Evolutionary conservation across 2,888 invertebrate species (phyloP), one percentile per base, ranked within the genome.

Genomic region (Chesias legatella): DNA sequence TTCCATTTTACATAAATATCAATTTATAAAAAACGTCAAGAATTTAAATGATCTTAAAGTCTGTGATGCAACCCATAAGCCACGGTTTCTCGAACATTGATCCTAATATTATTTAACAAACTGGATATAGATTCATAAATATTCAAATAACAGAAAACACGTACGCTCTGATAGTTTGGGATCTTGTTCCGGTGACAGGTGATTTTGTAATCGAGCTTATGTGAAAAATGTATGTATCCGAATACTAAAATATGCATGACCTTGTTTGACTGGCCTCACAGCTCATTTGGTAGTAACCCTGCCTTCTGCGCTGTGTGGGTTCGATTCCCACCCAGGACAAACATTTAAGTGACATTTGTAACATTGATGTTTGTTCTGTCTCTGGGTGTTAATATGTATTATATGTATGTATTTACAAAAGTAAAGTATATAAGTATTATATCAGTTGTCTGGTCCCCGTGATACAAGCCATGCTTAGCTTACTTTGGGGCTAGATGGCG

Each of bases 31-130:
- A 42, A 38, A 24, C 26, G 7, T 28, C 32, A 22, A 17, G 13
- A 17, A 17, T 17, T 3, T 17, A 17, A 17, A 3, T 17, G 2
- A 17, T 3, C 2, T 17, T 17, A 2, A 3, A 17, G n/a, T 17
- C 10, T 23, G 6, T 50, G 43, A 51, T 40, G 48, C 26, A 51
- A 53, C 43, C 10, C 50, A 41, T 45, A 50, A 33, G 49, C 25
- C 30, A 44, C 44, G 40, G 39, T 41, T 45, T 40, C 45, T 45
- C 36, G 33, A 20, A n/a, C 35, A 29, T 31, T 28, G 25, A 45
- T 45, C 40, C 35, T 29, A 29, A 33, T 45, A 33, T 45, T 37
- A 45, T 40, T 40, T 36, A 45, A 45, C 40, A 39, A 40, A 44
- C 36, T 36, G 13, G 36, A 26, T 36, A 36, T 17, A 36, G 30